Base-by-base conservation (phyloP, 2,797 vertebrate species). In the Chelon auratus region DNA sequence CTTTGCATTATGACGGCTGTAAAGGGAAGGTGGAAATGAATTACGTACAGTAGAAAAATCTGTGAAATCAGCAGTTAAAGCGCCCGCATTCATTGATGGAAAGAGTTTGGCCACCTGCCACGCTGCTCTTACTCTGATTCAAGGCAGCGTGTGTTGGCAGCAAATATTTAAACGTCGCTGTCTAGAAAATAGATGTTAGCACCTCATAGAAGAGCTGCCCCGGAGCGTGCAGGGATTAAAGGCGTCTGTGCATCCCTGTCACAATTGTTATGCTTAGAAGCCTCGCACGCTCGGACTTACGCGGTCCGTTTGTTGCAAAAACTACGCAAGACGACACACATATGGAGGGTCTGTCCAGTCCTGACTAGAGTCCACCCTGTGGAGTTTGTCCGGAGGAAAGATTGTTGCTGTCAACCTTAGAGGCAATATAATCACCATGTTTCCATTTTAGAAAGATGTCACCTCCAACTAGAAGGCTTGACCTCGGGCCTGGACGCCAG, bases 51-150 rank as follows among this genome's bases (percentile, higher is more conserved):
- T 6, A 50, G 48, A 30, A 22, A 22, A 50, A 33, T 50, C 11
- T 2, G 39, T 12, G 5, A 72, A 47, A 39, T 15, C 13, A 22
- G 26, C 12, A 4, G n/a, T 6, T 12, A 10, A 67, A 17, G 39
- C n/a, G 4, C 45, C 61, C 20, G 43, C 20, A 42, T 50, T 51
- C 40, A 67, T 8, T 61, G 75, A 70, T 47, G 6, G 37, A 20
- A 20, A 15, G 63, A 78, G 55, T 59, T 45, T 83, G 79, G 59
- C 45, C 51, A 10, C 2, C 14, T 62, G 58, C 75, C 11, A 43
- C 13, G 9, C 43, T 45, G 42, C 54, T 64, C 22, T 52, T 11
- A 30, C 48, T 59, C 42, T 39, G 0, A 68, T 54, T 81, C 17
- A 43, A 33, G 65, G 22, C 9, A 43, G 47, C 37, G 65, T 51